Evolutionary conservation across 2,797 vertebrate species (phyloP).

Genomic region (Furcifer pardalis): DNA sequence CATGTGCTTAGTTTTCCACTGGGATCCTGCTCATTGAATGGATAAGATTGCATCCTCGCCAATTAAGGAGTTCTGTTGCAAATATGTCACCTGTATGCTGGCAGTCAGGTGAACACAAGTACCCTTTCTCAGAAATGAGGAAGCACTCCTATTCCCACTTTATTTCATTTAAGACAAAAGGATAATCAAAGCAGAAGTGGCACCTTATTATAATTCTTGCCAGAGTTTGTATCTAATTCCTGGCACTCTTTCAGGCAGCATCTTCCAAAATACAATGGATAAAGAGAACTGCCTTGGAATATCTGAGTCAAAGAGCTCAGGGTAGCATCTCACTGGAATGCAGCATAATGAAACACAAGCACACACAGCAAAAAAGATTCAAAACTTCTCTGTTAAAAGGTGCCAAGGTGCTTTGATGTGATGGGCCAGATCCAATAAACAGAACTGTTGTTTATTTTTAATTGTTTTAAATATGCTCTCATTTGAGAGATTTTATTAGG

Average conservation of each 20-base stretch:
- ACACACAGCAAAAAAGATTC: not conserved
- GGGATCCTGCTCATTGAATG: not conserved
- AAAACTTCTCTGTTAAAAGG: not conserved
- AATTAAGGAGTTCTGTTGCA: not conserved
- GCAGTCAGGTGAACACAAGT: not conserved
- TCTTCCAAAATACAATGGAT: not conserved
- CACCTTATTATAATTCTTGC: not conserved
- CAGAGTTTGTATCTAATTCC: not conserved
- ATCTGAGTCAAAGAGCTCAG: not conserved
- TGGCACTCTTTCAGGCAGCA: not conserved
- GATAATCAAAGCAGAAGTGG: not conserved
- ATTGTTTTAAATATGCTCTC: not conserved
- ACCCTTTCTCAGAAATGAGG: not conserved
- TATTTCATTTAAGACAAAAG: not conserved
- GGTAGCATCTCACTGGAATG: not conserved
- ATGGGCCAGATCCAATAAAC: not conserved
- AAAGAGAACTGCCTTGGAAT: not conserved
- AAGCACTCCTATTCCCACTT: not conserved
- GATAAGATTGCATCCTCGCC: not conserved
- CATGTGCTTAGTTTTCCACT: not conserved
- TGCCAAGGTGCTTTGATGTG: not conserved
- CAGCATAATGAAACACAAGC: not conserved
- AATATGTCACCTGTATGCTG: not conserved
- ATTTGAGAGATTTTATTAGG: not conserved
- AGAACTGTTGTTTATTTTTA: not conserved